Evolutionary conservation across 2,797 vertebrate species (phyloP).

Genomic region (Adelosebastes latens): DNA sequence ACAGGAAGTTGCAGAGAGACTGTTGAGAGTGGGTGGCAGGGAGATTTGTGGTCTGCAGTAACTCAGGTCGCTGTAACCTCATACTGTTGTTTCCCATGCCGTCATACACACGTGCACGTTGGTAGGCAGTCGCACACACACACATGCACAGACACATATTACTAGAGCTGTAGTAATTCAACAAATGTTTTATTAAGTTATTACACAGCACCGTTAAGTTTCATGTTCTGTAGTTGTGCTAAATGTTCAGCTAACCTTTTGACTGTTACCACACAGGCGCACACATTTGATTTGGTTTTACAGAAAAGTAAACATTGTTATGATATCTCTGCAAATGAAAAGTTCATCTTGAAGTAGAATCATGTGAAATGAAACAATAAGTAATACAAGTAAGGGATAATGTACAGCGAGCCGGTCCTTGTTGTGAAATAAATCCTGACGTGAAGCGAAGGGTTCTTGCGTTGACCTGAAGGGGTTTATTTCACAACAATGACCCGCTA

Average conservation of each 20-base stretch:
- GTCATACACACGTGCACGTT: not conserved
- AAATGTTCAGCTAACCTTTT: not conserved
- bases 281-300: not conserved
- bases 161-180: not conserved
- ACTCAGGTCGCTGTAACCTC: conserved; percentile 47
- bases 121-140: not conserved
- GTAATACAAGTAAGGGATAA: not conserved
- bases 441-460: too few relatives aligned
- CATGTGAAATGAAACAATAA: not conserved
- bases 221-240: not conserved
- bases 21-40: conserved; percentile 1
- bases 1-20: conserved; percentile 17
- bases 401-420: too few relatives aligned
- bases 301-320: not conserved
- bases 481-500: too few relatives aligned
- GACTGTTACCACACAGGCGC: not conserved
- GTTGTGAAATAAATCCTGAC: too few relatives aligned
- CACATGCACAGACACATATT: not conserved
- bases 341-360: not conserved
- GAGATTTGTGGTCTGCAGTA: conserved; percentile 35
- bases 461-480: too few relatives aligned
- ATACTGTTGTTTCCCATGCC: conserved; percentile 26
- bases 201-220: not conserved
- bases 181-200: not conserved
- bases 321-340: not conserved